A percentile compares a stretch with the other conserved stretches of the same genome.
Evolutionary conservation across 2,113 vertebrate species (phyloP).

Genomic region (Casuarius casuarius): DNA sequence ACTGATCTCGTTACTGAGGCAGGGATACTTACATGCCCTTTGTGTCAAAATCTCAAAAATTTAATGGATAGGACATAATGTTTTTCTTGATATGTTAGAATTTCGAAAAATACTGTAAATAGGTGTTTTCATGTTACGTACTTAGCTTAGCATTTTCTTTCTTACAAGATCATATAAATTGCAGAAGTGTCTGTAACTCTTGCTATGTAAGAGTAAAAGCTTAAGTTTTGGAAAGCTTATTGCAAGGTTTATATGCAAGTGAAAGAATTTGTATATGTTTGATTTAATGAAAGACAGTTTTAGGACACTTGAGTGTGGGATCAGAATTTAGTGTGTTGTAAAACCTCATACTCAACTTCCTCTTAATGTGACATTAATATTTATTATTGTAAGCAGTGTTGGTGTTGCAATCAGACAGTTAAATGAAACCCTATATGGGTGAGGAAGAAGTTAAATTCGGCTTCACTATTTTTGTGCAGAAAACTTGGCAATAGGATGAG

Average conservation of each 20-base stretch:
- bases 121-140: neutral
- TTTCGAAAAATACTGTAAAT: neutral
- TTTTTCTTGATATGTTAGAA: neutral
- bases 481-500: slow-evolving; percentile 12
- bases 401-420: neutral
- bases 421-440: slow-evolving; percentile 38
- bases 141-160: neutral
- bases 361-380: neutral
- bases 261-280: neutral
- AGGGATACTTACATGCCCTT: neutral
- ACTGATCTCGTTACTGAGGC: neutral
- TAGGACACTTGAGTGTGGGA: neutral
- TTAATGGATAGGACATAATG: neutral
- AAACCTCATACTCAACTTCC: neutral
- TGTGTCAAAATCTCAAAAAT: neutral
- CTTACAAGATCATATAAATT: neutral
- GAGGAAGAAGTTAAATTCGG: slow-evolving; percentile 54
- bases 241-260: neutral
- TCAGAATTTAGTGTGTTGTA: neutral
- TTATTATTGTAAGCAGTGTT: neutral
- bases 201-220: neutral
- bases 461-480: slow-evolving; percentile 49
- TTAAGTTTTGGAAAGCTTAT: neutral
- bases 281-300: neutral
- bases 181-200: neutral